A percentile compares a stretch with the other conserved stretches of the same genome.
These are phyloP conservation scores for Heterodera filipjevi DNA, from an alignment of 2,888 invertebrate genomes.

Conservation along the genomic window DNA sequence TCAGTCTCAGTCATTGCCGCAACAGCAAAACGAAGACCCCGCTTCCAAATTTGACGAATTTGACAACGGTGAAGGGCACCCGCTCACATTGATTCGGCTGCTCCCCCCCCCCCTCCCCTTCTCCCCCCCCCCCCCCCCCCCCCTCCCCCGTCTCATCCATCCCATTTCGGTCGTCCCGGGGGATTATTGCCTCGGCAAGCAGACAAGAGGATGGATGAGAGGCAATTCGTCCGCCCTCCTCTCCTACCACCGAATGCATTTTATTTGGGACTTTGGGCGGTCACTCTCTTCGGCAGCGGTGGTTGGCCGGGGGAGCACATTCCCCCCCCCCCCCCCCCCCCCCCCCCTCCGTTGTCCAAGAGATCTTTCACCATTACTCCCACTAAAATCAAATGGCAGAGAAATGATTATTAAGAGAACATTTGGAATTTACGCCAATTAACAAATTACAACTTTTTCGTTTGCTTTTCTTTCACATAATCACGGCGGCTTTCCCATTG, in stretches of 20 bases:
- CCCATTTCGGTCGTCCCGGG: conserved; percentile 9
- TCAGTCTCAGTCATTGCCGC: neutral
- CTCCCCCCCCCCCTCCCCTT: no score
- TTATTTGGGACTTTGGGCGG: neutral
- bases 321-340: no score
- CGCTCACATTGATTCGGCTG: conserved; percentile 5
- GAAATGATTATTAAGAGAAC: neutral
- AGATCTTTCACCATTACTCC: neutral
- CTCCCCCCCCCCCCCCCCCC: neutral
- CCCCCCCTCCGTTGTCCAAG: neutral
- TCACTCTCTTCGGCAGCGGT: conserved; percentile 4
- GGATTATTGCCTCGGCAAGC: conserved; percentile 10
- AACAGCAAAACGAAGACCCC: neutral
- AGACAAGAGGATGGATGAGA: conserved; percentile 12
- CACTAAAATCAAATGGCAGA: neutral
- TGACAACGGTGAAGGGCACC: conserved; percentile 7
- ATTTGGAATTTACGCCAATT: no score
- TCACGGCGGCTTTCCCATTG: no score
- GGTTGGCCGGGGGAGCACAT: neutral
- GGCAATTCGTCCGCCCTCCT: conserved; percentile 2
- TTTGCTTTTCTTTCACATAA: no score
- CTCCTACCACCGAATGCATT: conserved; percentile 6
- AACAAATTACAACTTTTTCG: no score
- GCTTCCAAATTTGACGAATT: neutral
- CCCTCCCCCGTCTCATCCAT: conserved; percentile 5